A percentile compares a stretch with the other conserved stretches of the same genome.
phyloP scores from a whole-genome alignment of 1,140 invertebrate species.

The Drosophila orosa region DNA sequence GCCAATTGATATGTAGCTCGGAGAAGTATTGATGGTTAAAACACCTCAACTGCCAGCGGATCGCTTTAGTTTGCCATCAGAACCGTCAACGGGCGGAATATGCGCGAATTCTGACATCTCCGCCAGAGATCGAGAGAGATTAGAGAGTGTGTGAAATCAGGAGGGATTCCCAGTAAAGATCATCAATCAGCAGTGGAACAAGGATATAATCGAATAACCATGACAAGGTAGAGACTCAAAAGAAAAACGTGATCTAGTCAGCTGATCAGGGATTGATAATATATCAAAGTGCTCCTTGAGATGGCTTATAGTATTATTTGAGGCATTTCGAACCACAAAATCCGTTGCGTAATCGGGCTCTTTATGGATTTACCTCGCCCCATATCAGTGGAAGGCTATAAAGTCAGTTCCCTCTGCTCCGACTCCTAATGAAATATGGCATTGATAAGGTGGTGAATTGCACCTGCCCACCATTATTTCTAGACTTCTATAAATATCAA shows the following conservation, averaged over 20 bases:
- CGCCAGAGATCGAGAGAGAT: constrained; percentile 10
- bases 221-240: constrained; percentile 23
- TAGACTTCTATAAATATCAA: constrained; percentile 36
- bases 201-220: constrained; percentile 36
- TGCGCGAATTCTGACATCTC: constrained; percentile 45
- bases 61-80: constrained; percentile 70
- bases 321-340: not conserved
- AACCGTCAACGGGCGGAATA: constrained; percentile 64
- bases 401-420: constrained; percentile 36
- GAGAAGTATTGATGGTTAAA: constrained; percentile 77
- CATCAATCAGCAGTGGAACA: constrained; percentile 2
- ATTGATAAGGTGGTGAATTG: constrained; percentile 48
- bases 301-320: not conserved
- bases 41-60: constrained; percentile 59
- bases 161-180: constrained; percentile 23
- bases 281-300: not conserved
- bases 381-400: constrained; percentile 46
- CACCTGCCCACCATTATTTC: constrained; percentile 30
- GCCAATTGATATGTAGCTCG: constrained; percentile 48
- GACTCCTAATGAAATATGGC: constrained; percentile 41
- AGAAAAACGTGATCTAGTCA: constrained; percentile 7
- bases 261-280: not conserved
- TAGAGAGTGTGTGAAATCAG: constrained; percentile 17
- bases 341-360: constrained; percentile 63
- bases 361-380: constrained; percentile 56